These are phyloP conservation scores for Diabrotica balteata DNA, from an alignment of 2,888 invertebrate genomes.

Conservation along the genomic window DNA sequence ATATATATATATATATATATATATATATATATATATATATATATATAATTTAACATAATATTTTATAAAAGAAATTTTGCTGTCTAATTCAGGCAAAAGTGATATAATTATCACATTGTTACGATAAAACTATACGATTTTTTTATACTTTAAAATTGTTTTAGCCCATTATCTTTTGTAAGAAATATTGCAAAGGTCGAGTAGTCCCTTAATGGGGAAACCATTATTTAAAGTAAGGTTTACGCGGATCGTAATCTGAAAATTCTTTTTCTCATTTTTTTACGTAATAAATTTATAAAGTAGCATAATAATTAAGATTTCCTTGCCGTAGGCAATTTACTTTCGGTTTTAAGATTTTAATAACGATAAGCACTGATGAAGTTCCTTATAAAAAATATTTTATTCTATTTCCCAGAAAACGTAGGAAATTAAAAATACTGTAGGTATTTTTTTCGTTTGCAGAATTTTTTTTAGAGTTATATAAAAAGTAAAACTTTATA, in stretches of 20 bases:
- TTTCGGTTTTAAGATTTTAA: conserved; percentile 37
- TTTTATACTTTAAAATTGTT: too few relatives aligned
- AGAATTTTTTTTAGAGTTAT: too few relatives aligned
- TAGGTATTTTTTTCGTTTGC: background rate
- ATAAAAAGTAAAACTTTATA: too few relatives aligned
- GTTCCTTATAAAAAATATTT: conserved; percentile 34
- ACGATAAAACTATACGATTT: too few relatives aligned
- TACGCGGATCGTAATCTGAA: conserved; percentile 5
- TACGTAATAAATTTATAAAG: conserved; percentile 29
- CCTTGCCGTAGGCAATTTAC: conserved; percentile 32
- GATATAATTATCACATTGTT: too few relatives aligned
- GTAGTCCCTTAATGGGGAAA: background rate
- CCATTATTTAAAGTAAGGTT: conserved; percentile 13
- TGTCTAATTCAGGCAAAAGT: too few relatives aligned
- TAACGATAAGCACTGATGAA: conserved; percentile 36
- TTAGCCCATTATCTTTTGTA: background rate
- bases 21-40: too few relatives aligned
- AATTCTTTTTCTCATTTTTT: conserved; percentile 20
- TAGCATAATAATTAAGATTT: conserved; percentile 36
- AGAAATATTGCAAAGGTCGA: conserved; percentile 3
- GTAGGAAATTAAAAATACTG: background rate
- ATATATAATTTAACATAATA: too few relatives aligned
- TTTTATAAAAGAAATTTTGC: too few relatives aligned
- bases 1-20: too few relatives aligned
- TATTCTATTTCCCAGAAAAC: conserved; percentile 20